Evolutionary conservation across 2,113 vertebrate species (phyloP), one percentile per base, ranked within the genome.

Genomic region (Pachypanchax playfairii): DNA sequence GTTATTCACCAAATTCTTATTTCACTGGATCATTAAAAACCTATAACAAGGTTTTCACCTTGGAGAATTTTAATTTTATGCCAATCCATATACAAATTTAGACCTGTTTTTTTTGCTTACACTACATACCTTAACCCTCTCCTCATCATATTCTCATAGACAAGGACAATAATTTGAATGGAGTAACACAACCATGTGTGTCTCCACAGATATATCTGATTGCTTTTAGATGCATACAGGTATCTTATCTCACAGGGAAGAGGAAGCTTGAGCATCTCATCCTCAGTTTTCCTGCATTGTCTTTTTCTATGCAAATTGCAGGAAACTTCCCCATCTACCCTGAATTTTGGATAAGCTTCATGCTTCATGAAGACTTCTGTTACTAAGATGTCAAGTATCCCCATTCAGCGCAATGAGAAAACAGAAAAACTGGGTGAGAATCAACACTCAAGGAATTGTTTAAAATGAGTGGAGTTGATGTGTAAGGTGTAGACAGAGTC

Each of bases 271-370:
- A 43, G 36, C 28, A 36, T 58, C 73, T 72, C 46, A 64, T 62
- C 61, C 54, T 41, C 46, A 49, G 48, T 50, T 17, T 58, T 67
- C 47, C 61, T 82, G 60, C 55, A 64, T 70, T 57, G 58, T 70
- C 62, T 81, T 90, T 88, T 88, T 43, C 65, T 48, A 83, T 82
- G 86, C 81, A 89, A 88, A 88, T 70, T 24, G 24, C 33, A 41
- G 41, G 49, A 22, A 17, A 56, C 55, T 73, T 82, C 75, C 62
- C 53, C 48, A 60, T 35, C 53, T 33, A 33, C 65, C 25, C 52
- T 21, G 25, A 33, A 29, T 58, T 14, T 65, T 36, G 51, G 68
- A 20, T 52, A 52, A 57, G 65, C 36, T 6, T 48, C 22, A 26
- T 20, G 55, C 7, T 53, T 69, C 44, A 65, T 67, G 25, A 74